phyloP scores from a whole-genome alignment of 2,888 invertebrate genomes.

The Meteorus colon region DNA sequence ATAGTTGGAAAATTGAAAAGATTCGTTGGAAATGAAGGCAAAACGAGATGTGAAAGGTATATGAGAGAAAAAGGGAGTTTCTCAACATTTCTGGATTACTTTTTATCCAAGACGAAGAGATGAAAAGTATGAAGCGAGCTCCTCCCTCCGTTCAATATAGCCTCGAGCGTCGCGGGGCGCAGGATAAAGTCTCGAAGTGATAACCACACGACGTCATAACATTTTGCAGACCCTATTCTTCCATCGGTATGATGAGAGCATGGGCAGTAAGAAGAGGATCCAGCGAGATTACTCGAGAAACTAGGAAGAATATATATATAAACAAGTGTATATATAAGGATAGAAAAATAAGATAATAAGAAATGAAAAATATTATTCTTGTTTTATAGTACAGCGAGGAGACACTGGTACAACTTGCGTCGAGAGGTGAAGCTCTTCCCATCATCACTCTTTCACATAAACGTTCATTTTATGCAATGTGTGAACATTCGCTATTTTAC shows the following conservation, averaged over 20 bases:
- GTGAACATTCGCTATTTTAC: not conserved
- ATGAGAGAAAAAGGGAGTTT: conserved; percentile 36
- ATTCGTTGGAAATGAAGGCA: not conserved
- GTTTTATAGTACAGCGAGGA: not conserved
- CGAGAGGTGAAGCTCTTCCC: not conserved
- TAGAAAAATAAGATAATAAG: not conserved
- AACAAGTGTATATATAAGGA: not conserved
- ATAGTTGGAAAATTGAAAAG: not conserved
- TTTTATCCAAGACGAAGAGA: conserved; percentile 22
- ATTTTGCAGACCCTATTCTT: conserved; percentile 30
- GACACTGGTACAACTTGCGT: not conserved
- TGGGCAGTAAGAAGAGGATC: conserved; percentile 23
- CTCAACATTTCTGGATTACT: conserved; percentile 19
- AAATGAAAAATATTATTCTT: conserved; percentile 19
- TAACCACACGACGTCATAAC: conserved; percentile 20
- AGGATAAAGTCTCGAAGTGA: conserved; percentile 36
- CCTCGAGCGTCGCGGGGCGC: not conserved
- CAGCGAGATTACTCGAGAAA: conserved; percentile 17
- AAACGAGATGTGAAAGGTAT: too few species aligned
- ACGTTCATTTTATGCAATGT: not conserved
- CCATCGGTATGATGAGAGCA: conserved; percentile 26
- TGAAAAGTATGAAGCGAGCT: conserved; percentile 9
- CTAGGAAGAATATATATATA: not conserved
- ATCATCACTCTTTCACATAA: conserved; percentile 7
- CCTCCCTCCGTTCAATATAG: not conserved